A percentile compares a stretch with the other conserved stretches of the same genome.
phyloP scores from a whole-genome alignment of 2,113 vertebrate species.

The Hippoglossus stenolepis region DNA sequence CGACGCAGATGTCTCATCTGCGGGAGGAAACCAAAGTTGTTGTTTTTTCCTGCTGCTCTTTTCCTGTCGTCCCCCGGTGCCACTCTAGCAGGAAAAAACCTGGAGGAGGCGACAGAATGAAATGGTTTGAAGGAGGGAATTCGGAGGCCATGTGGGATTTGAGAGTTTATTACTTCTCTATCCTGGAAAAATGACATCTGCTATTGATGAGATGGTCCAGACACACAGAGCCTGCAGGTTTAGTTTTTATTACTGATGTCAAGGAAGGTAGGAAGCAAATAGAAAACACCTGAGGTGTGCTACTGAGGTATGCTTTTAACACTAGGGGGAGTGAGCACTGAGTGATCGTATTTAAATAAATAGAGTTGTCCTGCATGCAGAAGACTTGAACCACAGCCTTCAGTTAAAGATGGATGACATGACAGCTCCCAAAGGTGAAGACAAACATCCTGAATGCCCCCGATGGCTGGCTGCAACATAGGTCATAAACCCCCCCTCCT shows the following conservation, averaged over 20 bases:
- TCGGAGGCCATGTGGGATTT: slow-evolving; percentile 18
- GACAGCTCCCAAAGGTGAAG: too few relatives aligned
- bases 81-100: slow-evolving; percentile 26
- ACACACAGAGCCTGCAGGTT: slow-evolving; percentile 11
- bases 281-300: not conserved
- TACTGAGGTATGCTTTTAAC: not conserved
- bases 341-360: not conserved
- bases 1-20: slow-evolving; percentile 12
- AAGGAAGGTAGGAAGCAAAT: not conserved
- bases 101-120: slow-evolving; percentile 16
- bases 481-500: too few relatives aligned
- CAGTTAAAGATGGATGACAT: too few relatives aligned
- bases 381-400: not conserved
- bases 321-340: not conserved
- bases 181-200: slow-evolving; percentile 21
- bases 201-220: slow-evolving; percentile 23
- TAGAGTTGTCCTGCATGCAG: not conserved
- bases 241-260: slow-evolving; percentile 11
- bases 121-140: not conserved
- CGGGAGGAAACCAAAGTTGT: slow-evolving; percentile 15
- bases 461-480: too few relatives aligned
- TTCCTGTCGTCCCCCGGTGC: not conserved
- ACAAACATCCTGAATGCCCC: too few relatives aligned
- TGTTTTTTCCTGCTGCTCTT: not conserved
- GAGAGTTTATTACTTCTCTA: slow-evolving; percentile 16